Percentiles rank a stretch among this genome's conserved stretches.
Conservation (phyloP, 2,797 vertebrate species). For the Kryptolebias ocellatus region DNA sequence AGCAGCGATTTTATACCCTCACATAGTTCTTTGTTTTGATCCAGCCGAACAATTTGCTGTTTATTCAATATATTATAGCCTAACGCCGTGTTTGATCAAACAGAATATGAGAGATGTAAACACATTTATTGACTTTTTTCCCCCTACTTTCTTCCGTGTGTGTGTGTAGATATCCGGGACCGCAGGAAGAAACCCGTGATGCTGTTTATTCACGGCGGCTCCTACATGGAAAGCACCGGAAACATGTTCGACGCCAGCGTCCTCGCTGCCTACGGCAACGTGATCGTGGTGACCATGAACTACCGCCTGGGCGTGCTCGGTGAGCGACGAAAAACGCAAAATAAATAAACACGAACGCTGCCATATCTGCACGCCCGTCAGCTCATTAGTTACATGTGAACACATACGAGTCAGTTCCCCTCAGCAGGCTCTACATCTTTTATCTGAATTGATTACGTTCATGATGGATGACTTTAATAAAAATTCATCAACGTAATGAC, state of each 20-base stretch:
- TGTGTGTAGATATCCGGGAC: slow-evolving; percentile 89
- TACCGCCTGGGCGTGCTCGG: slow-evolving; percentile 94
- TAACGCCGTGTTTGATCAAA: slow-evolving; percentile 55
- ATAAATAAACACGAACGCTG: neutral
- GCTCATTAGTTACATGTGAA: slow-evolving; percentile 16
- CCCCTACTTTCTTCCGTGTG: slow-evolving; percentile 21
- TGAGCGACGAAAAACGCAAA: slow-evolving; percentile 73
- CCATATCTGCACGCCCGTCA: neutral
- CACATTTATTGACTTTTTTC: slow-evolving; percentile 45
- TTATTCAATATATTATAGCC: slow-evolving; percentile 40
- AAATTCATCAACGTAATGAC: slow-evolving; percentile 56
- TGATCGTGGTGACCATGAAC: slow-evolving; percentile 95
- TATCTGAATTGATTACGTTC: slow-evolving; percentile 36
- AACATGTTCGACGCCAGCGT: slow-evolving; percentile 97
- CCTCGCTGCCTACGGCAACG: slow-evolving; percentile 93
- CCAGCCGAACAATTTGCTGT: slow-evolving; percentile 34
- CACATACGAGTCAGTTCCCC: slow-evolving; percentile 14
- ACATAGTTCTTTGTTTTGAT: slow-evolving; percentile 17
- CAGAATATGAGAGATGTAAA: slow-evolving; percentile 41
- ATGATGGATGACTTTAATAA: slow-evolving; percentile 58
- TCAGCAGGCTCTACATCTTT: slow-evolving; percentile 23
- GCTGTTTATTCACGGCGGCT: slow-evolving; percentile 96
- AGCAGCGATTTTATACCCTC: slow-evolving; percentile 4
- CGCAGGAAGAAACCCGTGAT: slow-evolving; percentile 94
- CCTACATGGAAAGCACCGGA: slow-evolving; percentile 96